Evolutionary conservation across 2,888 invertebrate genomes (phyloP).

Genomic region (Leucozona laternaria): DNA sequence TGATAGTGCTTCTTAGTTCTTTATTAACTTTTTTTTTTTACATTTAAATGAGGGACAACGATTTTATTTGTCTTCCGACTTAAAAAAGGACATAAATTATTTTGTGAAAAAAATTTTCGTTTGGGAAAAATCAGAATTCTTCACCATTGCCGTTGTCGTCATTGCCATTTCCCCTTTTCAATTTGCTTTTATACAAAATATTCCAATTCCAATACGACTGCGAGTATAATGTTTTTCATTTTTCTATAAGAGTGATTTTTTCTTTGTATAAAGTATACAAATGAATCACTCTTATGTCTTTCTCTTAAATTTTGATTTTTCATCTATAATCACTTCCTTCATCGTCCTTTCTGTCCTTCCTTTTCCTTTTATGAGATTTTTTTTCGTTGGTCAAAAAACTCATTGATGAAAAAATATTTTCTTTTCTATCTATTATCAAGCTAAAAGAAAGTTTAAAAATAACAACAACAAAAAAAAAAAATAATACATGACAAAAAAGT

Average conservation of each 20-base stretch:
- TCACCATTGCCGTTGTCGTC: slow-evolving; percentile 39
- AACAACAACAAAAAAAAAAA: neutral
- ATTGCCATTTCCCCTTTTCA: slow-evolving; percentile 51
- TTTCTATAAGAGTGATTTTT: slow-evolving; percentile 25
- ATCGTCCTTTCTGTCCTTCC: neutral
- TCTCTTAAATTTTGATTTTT: slow-evolving; percentile 41
- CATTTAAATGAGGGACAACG: neutral
- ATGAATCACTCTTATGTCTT: slow-evolving; percentile 30
- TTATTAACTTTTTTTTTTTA: neutral
- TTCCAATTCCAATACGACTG: slow-evolving; percentile 1
- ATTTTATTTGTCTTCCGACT: neutral
- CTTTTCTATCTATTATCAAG: neutral
- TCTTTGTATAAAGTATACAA: neutral
- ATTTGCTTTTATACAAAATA: slow-evolving; percentile 13
- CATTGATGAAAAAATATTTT: slow-evolving; percentile 26
- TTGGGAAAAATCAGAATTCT: slow-evolving; percentile 34
- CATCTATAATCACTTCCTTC: slow-evolving; percentile 12
- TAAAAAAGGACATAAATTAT: neutral
- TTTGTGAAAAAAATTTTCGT: slow-evolving; percentile 26
- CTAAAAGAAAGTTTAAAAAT: slow-evolving; percentile 13
- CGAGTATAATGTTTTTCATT: slow-evolving; percentile 13
- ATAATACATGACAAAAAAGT: slow-evolving; percentile 14
- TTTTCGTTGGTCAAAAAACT: neutral
- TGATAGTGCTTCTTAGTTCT: neutral
- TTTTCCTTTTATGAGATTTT: neutral